These are phyloP conservation scores for Bradypus variegatus DNA, from an alignment of 2,797 vertebrate genomes.

Conservation along the genomic window DNA sequence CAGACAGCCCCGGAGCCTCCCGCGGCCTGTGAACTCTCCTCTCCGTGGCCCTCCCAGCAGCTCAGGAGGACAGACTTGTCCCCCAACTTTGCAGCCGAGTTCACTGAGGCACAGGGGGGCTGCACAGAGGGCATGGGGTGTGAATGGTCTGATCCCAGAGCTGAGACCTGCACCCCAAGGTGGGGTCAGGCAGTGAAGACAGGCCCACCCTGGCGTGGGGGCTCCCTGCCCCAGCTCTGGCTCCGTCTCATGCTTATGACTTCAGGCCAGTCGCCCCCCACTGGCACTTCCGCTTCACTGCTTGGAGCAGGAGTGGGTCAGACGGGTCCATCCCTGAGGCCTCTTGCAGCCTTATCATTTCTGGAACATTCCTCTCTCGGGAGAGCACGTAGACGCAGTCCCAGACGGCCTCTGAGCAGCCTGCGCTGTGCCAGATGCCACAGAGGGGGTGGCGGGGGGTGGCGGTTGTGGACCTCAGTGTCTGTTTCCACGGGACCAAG, in stretches of 20 bases:
- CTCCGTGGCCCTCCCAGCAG: neutral
- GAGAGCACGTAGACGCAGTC: neutral
- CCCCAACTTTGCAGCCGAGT: neutral
- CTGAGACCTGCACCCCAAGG: rapidly evolving
- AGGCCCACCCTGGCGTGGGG: neutral
- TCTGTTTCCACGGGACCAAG: neutral
- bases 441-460: rapidly evolving
- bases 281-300: neutral
- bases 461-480: neutral
- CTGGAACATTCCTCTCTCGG: conserved; percentile 17
- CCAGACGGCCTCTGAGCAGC: neutral
- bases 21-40: neutral
- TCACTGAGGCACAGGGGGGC: neutral
- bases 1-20: no score
- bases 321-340: neutral
- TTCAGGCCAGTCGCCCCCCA: neutral
- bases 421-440: neutral
- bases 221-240: neutral
- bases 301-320: neutral
- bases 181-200: neutral
- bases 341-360: neutral
- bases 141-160: neutral
- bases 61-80: neutral
- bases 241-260: rapidly evolving
- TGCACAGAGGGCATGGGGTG: rapidly evolving